Evolutionary conservation across 2,888 invertebrate species (phyloP), one percentile per base, ranked within the genome.

Genomic region (Laothoe populi): DNA sequence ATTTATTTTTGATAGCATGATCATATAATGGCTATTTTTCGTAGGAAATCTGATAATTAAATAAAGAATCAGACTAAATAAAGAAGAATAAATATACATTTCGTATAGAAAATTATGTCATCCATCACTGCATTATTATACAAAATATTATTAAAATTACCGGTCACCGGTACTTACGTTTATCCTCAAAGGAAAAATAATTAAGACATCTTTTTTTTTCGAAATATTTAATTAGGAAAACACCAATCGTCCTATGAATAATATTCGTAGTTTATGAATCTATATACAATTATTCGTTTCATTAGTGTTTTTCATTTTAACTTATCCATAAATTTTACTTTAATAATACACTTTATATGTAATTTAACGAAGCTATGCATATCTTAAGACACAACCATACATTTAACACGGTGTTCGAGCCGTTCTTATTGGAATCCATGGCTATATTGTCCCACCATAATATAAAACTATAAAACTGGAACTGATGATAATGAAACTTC

Each of bases 341-440:
- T 86, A 87, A 77, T 86, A 86, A 82, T 88, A 88, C 84, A 74
- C 59, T 16, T 44, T 44, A 59, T 59, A 58, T 66, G 83, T 83
- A 82, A 72, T 81, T 82, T 88, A 90, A 91, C 91, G 86, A 91
- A 91, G 87, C 90, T 90, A 91, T 88, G 86, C 82, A 90, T 91
- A 91, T 90, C 86, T 89, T 92, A 92, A 87, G 93, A 93, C 93
- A 93, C 93, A 93, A 93, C 93, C 93, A 93, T 93, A 92, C 85
- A 90, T 89, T 91, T 88, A 92, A 90, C 90, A 90, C 89, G 92
- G 90, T 86, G 88, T 76, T 77, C 69, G 67, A 82, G 82, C 83
- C 81, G 69, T 70, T 71, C 76, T 77, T 67, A 69, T 63, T 70
- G 75, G 76, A 78, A 78, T 64, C 72, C 71, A 68, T 74, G 83